Base-by-base conservation (phyloP, 1,140 invertebrate genomes). In the Drosophila malerkotliana region DNA sequence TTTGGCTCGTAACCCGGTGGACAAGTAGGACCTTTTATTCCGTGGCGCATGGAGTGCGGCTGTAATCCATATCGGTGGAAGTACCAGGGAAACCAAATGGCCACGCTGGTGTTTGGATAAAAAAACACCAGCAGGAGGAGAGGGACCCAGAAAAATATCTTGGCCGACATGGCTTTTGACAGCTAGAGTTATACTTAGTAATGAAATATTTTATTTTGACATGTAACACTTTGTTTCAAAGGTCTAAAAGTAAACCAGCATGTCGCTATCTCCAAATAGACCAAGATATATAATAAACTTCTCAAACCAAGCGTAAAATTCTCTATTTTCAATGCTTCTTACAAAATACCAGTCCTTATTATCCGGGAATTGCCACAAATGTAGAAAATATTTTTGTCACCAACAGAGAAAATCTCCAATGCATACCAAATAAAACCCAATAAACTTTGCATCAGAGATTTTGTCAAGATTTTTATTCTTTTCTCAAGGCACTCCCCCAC, bases 71-170 rank as follows among this genome's bases (percentile, higher is more conserved):
- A 88, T 6, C 64, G 69, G 52, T 85, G 68, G 4, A 81, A 85
- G 41, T 85, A 85, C 82, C 82, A 85, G 21, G 82, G 82, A 64
- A 85, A 85, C 82, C 82, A 85, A 48, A 85, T 85, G 8, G 57
- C 57, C 41, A 32, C 5, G 15, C 54, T 32, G 2, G 21, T 3
- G 7, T 59, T 28, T n/a, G 21, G 6, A 56, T 1, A 0, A 77
- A 39, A 15, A 64, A 10, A 18, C 72, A 21, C 10, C 24, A 79
- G 39, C 24, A 76, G 12, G 0, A 71, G 44, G 26, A 61, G 10
- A 15, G 58, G 3, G 3, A 4, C 12, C 10, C 34, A 14, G 21
- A 45, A 15, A 37, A 5, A 26, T 26, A 45, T 66, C n/a, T 34
- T 74, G 4, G 24, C 32, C 14, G 45, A 32, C 79, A 83, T 83